These are phyloP conservation scores for Ceryle rudis DNA, from an alignment of 2,797 vertebrate species.

Conservation along the genomic window DNA sequence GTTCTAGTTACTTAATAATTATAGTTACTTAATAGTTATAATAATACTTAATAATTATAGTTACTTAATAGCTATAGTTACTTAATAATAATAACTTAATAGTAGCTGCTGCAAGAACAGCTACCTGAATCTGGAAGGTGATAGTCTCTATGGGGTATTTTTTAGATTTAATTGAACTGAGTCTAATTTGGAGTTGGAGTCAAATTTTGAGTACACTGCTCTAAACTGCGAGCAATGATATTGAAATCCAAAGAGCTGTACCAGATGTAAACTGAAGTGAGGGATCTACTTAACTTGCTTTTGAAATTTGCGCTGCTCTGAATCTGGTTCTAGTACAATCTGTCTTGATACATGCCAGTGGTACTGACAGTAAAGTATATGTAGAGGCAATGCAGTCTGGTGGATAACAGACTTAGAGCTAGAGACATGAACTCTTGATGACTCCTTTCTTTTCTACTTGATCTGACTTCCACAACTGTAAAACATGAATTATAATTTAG, in stretches of 20 bases:
- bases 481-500: neutral
- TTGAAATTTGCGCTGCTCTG: neutral
- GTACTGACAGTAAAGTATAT: fast-evolving
- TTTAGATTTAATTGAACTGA: neutral
- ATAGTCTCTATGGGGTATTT: neutral
- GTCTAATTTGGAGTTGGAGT: neutral
- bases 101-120: neutral
- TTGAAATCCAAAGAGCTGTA: neutral
- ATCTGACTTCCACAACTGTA: neutral
- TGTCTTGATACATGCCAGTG: neutral
- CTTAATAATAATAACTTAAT: no score
- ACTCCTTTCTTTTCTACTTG: neutral
- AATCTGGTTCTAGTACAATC: neutral
- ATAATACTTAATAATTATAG: no score
- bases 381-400: neutral
- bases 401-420: neutral
- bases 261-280: neutral
- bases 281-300: neutral
- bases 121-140: neutral
- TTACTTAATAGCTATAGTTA: no score
- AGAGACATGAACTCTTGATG: neutral
- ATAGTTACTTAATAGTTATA: no score
- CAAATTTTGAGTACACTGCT: neutral
- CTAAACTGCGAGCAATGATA: neutral
- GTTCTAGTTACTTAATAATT: no score